Evolutionary conservation across 2,113 vertebrate species (phyloP).

Genomic region (Hyla sarda): DNA sequence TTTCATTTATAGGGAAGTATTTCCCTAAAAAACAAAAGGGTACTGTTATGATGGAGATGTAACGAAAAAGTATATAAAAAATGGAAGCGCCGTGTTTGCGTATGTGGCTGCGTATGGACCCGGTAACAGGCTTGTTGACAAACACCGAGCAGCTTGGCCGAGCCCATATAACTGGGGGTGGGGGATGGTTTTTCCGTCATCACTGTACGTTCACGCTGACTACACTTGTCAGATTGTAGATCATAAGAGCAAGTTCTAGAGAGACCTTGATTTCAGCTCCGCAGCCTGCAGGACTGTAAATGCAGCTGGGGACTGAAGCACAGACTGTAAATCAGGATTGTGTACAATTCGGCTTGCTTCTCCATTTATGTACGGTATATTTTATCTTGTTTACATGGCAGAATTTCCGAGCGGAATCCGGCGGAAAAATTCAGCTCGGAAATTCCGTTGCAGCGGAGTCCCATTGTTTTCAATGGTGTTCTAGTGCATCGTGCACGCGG

Average conservation of each 20-base stretch:
- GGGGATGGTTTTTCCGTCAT: not conserved
- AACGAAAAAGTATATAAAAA: too few relatives aligned
- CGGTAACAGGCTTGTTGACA: not conserved
- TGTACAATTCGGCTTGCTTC: not conserved
- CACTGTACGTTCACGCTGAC: not conserved
- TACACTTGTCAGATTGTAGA: not conserved
- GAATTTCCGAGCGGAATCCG: too few relatives aligned
- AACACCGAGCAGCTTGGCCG: not conserved
- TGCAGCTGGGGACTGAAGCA: not conserved
- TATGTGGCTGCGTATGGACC: not conserved
- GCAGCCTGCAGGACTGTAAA: not conserved
- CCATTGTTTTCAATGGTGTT: too few relatives aligned
- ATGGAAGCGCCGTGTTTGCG: too few relatives aligned
- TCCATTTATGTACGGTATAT: not conserved
- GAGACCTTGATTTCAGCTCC: not conserved
- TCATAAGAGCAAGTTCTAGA: not conserved
- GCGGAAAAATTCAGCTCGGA: too few relatives aligned
- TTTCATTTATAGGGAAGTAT: too few relatives aligned
- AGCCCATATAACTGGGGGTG: not conserved
- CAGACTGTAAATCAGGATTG: not conserved
- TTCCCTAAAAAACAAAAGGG: too few relatives aligned
- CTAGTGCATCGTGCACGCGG: too few relatives aligned
- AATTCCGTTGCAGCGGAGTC: too few relatives aligned
- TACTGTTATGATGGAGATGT: too few relatives aligned
- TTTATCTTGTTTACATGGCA: too few relatives aligned